Base-by-base conservation (phyloP, 2,888 invertebrate species). In the Petrolisthes cinctipes region DNA sequence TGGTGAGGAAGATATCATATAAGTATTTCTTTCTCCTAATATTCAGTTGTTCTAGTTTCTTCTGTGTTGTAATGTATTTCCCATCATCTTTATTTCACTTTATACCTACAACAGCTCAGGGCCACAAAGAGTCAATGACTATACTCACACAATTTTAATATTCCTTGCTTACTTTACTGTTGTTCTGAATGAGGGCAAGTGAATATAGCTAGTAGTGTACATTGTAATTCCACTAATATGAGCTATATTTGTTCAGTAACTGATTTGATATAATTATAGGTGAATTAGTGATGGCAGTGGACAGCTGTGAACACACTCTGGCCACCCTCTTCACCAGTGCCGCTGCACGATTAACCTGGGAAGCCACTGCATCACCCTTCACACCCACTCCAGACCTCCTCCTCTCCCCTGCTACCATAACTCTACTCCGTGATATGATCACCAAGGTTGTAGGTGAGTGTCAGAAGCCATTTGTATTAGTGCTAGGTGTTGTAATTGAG, bases 291-390 rank as follows among this genome's bases (percentile, higher is more conserved):
- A 93, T 94, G 89, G 95, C 95, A 91, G 92, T 96, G 6, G 95
- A 95, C 90, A 94, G 95, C 91, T 94, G 96, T 89, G 96, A 96
- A 92, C 94, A 94, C 91, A 94, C 94, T 66, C 92, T 96, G 23
- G 94, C 95, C 5, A 86, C 89, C 5, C 75, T 79, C 11, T 86
- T 89, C 37, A 81, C 85, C 7, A 86, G 73, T 73, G 80, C 80
- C 57, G 86, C 86, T 20, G 14, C 80, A 5, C 83, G 86, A 20
- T 71, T 86, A 53, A 83, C 9, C n/a, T 89, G 89, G 89, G 78
- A 89, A 20, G 56, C 83, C 37, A 83, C 83, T 7, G 20, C 56
- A 23, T 7, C 80, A 14, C 85, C 86, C 17, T 88, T 83, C 73
- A 84, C 84, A n/a, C 78, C 85, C 14, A 84, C 88, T 57, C 88